These are phyloP conservation scores for Apeltes quadracus DNA, from an alignment of 2,113 vertebrate species.

Conservation along the genomic window DNA sequence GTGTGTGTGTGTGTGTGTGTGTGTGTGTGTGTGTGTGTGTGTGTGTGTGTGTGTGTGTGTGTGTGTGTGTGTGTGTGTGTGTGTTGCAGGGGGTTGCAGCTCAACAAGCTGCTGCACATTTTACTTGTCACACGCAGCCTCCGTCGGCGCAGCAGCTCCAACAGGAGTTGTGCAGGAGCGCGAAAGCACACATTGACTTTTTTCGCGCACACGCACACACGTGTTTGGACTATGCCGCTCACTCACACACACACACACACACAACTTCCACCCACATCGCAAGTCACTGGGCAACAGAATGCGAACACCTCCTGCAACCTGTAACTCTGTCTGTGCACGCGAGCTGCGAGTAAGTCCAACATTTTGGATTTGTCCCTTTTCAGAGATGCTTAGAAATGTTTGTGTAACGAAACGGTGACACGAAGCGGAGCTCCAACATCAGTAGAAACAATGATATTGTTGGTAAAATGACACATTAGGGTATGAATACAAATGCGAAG, in stretches of 20 bases:
- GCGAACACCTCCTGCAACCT: slow-evolving; percentile 44
- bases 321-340: slow-evolving; percentile 11
- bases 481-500: background rate
- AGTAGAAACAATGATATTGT: background rate
- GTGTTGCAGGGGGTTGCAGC: slow-evolving; percentile 60
- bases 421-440: background rate
- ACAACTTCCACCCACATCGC: slow-evolving; percentile 69
- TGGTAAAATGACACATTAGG: background rate
- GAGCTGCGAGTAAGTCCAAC: background rate
- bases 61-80: slow-evolving; percentile 54
- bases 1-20: slow-evolving; percentile 55
- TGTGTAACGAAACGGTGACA: background rate
- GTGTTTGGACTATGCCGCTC: slow-evolving; percentile 16
- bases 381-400: background rate
- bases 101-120: slow-evolving; percentile 81
- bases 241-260: slow-evolving; percentile 10
- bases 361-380: background rate
- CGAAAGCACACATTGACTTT: background rate
- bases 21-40: slow-evolving; percentile 24
- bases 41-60: slow-evolving; percentile 42
- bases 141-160: slow-evolving; percentile 57
- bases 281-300: slow-evolving; percentile 48
- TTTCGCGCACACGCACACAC: slow-evolving; percentile 39
- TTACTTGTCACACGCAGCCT: slow-evolving; percentile 69
- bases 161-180: slow-evolving; percentile 49